Evolutionary conservation across 2,888 invertebrate genomes (phyloP).

Genomic region (Leucophora obtusa): DNA sequence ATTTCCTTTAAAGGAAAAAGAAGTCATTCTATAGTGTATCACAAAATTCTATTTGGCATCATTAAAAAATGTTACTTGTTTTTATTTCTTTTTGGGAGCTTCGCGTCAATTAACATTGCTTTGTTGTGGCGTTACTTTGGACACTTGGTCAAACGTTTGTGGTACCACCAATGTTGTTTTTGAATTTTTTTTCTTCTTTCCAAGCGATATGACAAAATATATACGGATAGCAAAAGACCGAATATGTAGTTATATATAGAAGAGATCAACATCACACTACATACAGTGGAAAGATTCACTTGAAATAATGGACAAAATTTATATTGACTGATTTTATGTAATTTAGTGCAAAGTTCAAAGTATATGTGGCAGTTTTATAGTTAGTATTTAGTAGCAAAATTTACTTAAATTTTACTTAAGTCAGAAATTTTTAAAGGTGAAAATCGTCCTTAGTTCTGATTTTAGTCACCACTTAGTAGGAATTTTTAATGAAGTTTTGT

Average conservation of each 20-base stretch:
- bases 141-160: constrained; percentile 70
- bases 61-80: not conserved
- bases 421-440: too few relatives aligned
- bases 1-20: too few relatives aligned
- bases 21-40: not conserved
- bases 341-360: too few relatives aligned
- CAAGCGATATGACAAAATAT: constrained; percentile 74
- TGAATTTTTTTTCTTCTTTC: constrained; percentile 43
- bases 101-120: constrained; percentile 77
- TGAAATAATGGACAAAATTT: not conserved
- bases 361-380: too few relatives aligned
- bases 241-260: constrained; percentile 34
- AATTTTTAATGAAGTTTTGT: too few relatives aligned
- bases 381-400: too few relatives aligned
- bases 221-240: constrained; percentile 67
- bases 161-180: constrained; percentile 59
- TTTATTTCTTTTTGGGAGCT: constrained; percentile 60
- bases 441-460: too few relatives aligned
- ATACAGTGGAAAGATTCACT: constrained; percentile 13
- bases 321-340: too few relatives aligned
- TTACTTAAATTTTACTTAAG: too few relatives aligned
- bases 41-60: not conserved
- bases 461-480: too few relatives aligned
- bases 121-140: constrained; percentile 78
- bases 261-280: constrained; percentile 24